Conservation (phyloP, 2,113 vertebrate genomes). For the Hystrix cristata region DNA sequence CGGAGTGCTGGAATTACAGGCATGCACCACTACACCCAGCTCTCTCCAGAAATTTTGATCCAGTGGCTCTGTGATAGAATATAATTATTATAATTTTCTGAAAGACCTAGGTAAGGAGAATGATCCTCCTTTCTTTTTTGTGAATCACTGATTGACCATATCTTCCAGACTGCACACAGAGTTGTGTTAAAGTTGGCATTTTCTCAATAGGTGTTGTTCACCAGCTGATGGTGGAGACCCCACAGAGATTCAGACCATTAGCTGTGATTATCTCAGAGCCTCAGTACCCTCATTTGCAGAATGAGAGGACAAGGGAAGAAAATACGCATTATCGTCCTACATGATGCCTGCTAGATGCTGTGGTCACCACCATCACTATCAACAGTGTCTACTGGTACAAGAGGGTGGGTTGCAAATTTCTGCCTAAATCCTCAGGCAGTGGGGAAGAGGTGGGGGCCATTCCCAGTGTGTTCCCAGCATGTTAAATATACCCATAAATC, state of each 20-base stretch:
- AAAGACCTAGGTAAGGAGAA: neutral
- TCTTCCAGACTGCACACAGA: neutral
- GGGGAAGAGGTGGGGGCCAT: neutral
- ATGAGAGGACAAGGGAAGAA: neutral
- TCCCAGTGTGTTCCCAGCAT: neutral
- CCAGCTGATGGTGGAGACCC: neutral
- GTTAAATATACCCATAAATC: constrained; percentile 33
- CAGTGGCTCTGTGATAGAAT: neutral
- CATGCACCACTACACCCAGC: neutral
- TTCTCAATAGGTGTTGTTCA: neutral
- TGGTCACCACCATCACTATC: neutral
- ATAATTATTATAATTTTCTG: neutral
- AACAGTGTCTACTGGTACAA: neutral
- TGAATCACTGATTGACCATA: neutral
- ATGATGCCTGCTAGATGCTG: neutral
- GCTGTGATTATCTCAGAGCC: neutral
- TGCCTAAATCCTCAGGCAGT: neutral
- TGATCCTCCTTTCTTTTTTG: neutral
- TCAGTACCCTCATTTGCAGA: neutral
- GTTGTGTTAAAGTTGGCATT: neutral
- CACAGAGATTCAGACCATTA: neutral
- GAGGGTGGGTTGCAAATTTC: neutral
- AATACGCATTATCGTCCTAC: neutral
- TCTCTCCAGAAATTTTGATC: neutral
- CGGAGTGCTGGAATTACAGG: neutral